phyloP scores from a whole-genome alignment of 2,888 invertebrate genomes.

The Leucoma salicis region DNA sequence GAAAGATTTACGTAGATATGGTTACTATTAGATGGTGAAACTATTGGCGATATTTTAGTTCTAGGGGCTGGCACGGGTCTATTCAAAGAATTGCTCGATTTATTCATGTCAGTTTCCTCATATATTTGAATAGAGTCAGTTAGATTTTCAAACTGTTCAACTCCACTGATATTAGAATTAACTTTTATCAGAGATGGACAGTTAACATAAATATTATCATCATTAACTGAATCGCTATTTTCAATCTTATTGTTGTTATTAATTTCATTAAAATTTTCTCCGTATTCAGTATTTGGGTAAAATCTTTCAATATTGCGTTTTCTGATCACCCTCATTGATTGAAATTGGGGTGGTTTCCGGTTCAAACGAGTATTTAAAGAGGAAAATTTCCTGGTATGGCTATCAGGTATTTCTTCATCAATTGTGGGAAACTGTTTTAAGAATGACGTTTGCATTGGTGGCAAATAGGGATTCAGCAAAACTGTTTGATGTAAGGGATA shows the following conservation, averaged over 20 bases:
- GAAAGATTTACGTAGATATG: conserved; percentile 83
- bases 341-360: conserved; percentile 64
- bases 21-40: conserved; percentile 68
- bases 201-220: conserved; percentile 71
- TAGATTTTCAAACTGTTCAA: conserved; percentile 83
- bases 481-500: conserved; percentile 73
- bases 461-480: conserved; percentile 66
- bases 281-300: conserved; percentile 75
- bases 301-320: conserved; percentile 76
- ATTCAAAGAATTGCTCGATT: conserved; percentile 75
- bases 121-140: conserved; percentile 86
- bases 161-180: conserved; percentile 64
- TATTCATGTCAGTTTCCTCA: conserved; percentile 70
- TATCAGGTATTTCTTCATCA: conserved; percentile 58
- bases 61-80: conserved; percentile 83
- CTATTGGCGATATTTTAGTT: conserved; percentile 63
- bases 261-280: conserved; percentile 73
- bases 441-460: conserved; percentile 67
- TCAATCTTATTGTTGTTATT: conserved; percentile 63
- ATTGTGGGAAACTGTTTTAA: conserved; percentile 70
- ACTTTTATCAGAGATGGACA: conserved; percentile 62
- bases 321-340: conserved; percentile 72
- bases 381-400: conserved; percentile 65
- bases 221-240: conserved; percentile 44
- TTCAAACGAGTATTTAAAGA: conserved; percentile 67